A percentile compares a stretch with the other conserved stretches of the same genome.
Evolutionary conservation across 2,113 vertebrate species (phyloP).

Genomic region (Leiothrix lutea): DNA sequence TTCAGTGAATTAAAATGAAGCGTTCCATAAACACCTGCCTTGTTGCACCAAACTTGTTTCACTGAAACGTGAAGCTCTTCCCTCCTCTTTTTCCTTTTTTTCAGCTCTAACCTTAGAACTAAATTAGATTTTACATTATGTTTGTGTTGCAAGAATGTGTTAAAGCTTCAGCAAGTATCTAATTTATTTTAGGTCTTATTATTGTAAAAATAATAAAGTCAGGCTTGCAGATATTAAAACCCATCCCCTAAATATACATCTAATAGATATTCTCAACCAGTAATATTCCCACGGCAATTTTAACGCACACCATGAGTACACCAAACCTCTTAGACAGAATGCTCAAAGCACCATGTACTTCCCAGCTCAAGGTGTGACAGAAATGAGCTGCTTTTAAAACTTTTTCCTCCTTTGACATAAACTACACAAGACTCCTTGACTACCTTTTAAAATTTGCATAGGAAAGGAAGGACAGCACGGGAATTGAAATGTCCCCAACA

Average conservation of each 20-base stretch:
- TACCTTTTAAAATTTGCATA: neutral
- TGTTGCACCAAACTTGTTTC: neutral
- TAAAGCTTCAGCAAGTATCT: neutral
- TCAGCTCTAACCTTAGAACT: neutral
- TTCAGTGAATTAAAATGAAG: conserved; percentile 54
- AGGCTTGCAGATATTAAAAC: conserved; percentile 18
- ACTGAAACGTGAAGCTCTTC: neutral
- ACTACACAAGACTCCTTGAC: neutral
- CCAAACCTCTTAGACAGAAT: neutral
- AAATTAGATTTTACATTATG: conserved; percentile 8
- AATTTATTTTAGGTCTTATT: neutral
- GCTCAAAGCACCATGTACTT: neutral
- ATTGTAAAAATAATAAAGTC: conserved; percentile 24
- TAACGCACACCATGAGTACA: neutral
- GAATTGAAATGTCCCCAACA: neutral
- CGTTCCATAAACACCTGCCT: conserved; percentile 46
- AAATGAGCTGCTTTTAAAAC: neutral
- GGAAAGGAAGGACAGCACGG: neutral
- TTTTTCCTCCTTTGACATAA: neutral
- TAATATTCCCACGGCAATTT: neutral
- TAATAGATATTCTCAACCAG: neutral
- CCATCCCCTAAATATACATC: neutral
- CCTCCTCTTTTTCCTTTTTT: neutral
- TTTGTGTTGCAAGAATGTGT: neutral
- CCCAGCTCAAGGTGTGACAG: neutral